Conservation (phyloP, 2,888 invertebrate species). For the Sinodicranocentrus sp. region DNA sequence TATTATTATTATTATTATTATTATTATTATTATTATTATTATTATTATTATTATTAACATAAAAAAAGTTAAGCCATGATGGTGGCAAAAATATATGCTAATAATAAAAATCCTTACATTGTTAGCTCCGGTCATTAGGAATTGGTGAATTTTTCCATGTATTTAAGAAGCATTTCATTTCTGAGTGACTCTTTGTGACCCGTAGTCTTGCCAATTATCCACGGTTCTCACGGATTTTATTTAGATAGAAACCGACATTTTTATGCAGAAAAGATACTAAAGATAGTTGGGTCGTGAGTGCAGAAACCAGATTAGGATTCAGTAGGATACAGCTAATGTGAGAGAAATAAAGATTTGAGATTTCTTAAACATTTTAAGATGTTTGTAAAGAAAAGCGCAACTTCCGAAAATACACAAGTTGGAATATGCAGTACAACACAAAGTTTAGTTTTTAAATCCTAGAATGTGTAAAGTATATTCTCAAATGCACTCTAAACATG, state of each 20-base stretch:
- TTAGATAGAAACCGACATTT: background rate
- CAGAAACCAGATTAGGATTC: background rate
- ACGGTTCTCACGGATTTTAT: background rate
- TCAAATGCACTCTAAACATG: background rate
- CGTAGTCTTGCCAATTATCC: background rate
- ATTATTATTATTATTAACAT: too few relatives aligned
- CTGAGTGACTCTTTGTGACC: background rate
- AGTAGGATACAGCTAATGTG: background rate
- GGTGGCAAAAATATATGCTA: background rate
- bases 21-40: too few relatives aligned
- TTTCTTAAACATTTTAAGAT: background rate
- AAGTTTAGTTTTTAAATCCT: background rate
- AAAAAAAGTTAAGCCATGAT: too few relatives aligned
- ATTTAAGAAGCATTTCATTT: too few relatives aligned
- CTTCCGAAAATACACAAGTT: background rate
- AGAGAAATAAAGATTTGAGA: background rate
- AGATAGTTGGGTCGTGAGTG: background rate
- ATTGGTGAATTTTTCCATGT: too few relatives aligned
- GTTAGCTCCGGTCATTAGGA: background rate
- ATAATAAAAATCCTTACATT: background rate
- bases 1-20: too few relatives aligned
- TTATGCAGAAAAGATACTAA: background rate
- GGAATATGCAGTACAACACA: background rate
- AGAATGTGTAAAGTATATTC: background rate
- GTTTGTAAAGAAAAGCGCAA: background rate